Percentiles rank a stretch among this genome's conserved stretches.
Conservation (phyloP, 2,113 vertebrate genomes). For the Peromyscus maniculatus region DNA sequence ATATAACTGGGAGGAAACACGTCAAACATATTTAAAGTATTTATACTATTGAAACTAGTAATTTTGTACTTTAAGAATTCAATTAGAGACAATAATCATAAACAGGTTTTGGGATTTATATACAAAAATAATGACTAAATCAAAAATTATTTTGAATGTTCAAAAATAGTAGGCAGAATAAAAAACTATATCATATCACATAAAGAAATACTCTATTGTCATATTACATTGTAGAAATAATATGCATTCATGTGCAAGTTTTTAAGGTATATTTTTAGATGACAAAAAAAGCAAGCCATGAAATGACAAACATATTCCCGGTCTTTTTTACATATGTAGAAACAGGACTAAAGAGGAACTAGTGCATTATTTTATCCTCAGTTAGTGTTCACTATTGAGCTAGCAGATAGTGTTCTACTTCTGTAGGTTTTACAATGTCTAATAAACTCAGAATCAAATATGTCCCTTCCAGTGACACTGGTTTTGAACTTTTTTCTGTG, state of each 20-base stretch:
- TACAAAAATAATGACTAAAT: background rate
- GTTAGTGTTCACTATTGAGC: background rate
- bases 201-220: background rate
- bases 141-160: background rate
- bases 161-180: background rate
- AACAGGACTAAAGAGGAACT: background rate
- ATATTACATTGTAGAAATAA: background rate
- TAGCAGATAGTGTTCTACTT: background rate
- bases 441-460: slow-evolving; percentile 52
- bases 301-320: background rate
- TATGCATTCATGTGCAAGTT: background rate
- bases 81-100: background rate
- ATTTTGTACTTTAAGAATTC: slow-evolving; percentile 42
- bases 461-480: background rate
- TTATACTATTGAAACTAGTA: background rate
- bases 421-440: slow-evolving; percentile 32
- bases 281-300: background rate
- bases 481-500: slow-evolving; percentile 7
- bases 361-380: background rate
- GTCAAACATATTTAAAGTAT: background rate
- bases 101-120: background rate
- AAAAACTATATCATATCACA: background rate
- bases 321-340: background rate
- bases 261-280: background rate
- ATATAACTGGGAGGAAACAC: background rate